Base-by-base conservation (phyloP, 64 coral and sea anemone genomes). In the Actinia equina region DNA sequence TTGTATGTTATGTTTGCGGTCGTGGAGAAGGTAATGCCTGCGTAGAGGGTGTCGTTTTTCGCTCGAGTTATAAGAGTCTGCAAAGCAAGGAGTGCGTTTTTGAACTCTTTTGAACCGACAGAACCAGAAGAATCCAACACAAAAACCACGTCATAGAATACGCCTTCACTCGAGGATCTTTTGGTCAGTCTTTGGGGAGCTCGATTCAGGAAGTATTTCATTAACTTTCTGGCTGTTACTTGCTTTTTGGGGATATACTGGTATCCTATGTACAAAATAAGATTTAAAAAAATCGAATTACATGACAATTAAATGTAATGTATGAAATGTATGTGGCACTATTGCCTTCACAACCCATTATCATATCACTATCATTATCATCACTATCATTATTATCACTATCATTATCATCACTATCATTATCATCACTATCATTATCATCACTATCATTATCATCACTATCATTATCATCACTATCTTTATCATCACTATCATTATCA, bases 81-180 rank as follows among this genome's bases (percentile, higher is more conserved):
- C 44, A 94, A 59, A 22, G 92, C 92, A 14, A 71, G 27, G 17
- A 89, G 15, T 9, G 82, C 77, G 15, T 85, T 78, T 59, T n/a
- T 61, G 88, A 82, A 94, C 12, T 89, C 92, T 87, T 71, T 89
- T 17, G 12, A 44, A 10, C 17, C 17, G 56, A 94, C 88, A 11
- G 92, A 94, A 12, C 26, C 45, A 0, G 92, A 94, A 0, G 92
- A 94, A 74, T 94, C 92, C 7, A 94, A 82, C 7, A 94, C 58
- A 56, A 89, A 89, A 8, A 86, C 85, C 14, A 89, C 88, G 37
- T 94, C 92, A 20, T 89, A 94, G 58, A 59, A 80, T n/a, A 88
- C 62, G 51, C 59, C 20, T 26, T 41, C 27, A 15, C 30, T 52
- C 5, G 46, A 25, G 26, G 52, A 30, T 69, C 87, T 79, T 22